Evolutionary conservation across 2,797 vertebrate genomes (phyloP), one percentile per base, ranked within the genome.

Genomic region (Sebastes reedi): DNA sequence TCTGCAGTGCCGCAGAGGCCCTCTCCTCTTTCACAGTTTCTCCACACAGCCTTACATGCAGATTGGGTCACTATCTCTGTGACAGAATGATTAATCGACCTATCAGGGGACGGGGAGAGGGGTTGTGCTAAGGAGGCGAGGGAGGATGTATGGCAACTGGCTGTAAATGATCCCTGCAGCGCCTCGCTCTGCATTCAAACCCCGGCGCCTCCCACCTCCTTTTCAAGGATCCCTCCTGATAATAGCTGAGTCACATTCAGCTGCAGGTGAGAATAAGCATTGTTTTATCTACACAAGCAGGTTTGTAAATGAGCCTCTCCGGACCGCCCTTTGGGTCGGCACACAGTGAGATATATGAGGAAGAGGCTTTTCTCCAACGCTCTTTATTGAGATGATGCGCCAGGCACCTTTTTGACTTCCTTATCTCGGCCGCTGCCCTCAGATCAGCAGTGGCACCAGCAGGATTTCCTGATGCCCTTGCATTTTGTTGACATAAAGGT

Each of bases 71-170:
- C 87, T 88, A 82, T 90, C 87, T 91, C 61, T 27, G 85, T 91
- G 90, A 91, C 93, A 94, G 89, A 84, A 87, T 95, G 91, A 95
- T 95, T 94, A 92, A 95, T 91, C 79, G 67, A 81, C 88, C 91
- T 92, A 93, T 93, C 88, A 77, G 85, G 90, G 91, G 88, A 88
- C 82, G 72, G 85, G 85, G 82, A 78, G 50, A 87, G 77, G 86
- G 84, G 87, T 68, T 70, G 79, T 12, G 85, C 84, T 68, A 80
- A 77, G 86, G 88, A 84, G 81, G 75, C 61, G 80, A 69, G 77
- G 82, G 87, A 67, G 85, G 80, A 91, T 89, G 90, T 90, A 87
- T 90, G 88, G 91, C 89, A 92, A 89, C 90, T 87, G 90, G 88
- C 88, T 93, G 89, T 89, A 92, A 94, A 94, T 81, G 91, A 91